These are phyloP conservation scores for Caenorhabditis plicata DNA, from an alignment of 2,888 invertebrate species.

Conservation along the genomic window DNA sequence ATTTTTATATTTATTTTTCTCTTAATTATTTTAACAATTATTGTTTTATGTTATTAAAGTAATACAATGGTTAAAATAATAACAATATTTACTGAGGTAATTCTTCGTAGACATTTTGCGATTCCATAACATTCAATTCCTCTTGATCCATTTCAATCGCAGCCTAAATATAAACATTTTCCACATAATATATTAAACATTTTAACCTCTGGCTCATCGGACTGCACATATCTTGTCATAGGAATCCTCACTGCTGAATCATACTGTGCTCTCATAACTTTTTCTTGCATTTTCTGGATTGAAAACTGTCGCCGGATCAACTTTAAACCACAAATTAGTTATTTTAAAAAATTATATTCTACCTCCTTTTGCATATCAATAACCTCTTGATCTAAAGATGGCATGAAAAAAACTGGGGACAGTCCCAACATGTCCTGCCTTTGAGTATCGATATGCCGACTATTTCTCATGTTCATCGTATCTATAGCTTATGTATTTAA, in stretches of 20 bases:
- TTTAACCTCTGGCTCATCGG: slow-evolving; percentile 23
- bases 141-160: slow-evolving; percentile 18
- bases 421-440: slow-evolving; percentile 26
- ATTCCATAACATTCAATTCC: slow-evolving; percentile 32
- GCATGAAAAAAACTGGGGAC: slow-evolving; percentile 41
- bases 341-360: slow-evolving; percentile 7
- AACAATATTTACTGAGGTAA: too few relatives aligned
- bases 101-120: slow-evolving; percentile 19
- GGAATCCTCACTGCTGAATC: slow-evolving; percentile 34
- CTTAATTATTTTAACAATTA: too few relatives aligned
- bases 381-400: slow-evolving; percentile 40
- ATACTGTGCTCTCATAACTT: slow-evolving; percentile 35
- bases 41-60: too few relatives aligned
- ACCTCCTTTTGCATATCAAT: slow-evolving; percentile 47
- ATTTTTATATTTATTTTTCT: too few relatives aligned
- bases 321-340: too few relatives aligned
- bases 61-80: too few relatives aligned
- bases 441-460: too few relatives aligned
- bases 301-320: slow-evolving; percentile 36
- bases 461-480: too few relatives aligned
- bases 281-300: slow-evolving; percentile 43
- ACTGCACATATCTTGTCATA: slow-evolving; percentile 26
- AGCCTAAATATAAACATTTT: too few relatives aligned
- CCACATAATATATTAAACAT: too few relatives aligned
- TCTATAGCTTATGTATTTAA: too few relatives aligned